phyloP scores from a whole-genome alignment of 2,113 vertebrate genomes.

The Rhagologus leucostigma region DNA sequence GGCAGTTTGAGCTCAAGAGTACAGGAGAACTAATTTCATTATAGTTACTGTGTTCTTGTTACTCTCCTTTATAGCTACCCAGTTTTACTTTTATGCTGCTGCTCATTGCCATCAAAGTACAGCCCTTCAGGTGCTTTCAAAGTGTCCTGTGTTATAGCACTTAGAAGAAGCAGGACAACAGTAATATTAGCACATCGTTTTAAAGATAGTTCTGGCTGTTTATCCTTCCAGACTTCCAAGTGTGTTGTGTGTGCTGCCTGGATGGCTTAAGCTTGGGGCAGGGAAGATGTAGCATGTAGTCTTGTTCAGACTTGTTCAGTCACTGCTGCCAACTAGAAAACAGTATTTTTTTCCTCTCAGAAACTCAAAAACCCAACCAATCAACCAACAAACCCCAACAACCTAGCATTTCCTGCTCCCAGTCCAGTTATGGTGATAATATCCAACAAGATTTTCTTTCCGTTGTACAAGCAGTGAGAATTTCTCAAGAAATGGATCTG shows the following conservation, averaged over 20 bases:
- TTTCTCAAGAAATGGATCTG: neutral
- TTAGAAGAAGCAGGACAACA: neutral
- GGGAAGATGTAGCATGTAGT: neutral
- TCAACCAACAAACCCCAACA: neutral
- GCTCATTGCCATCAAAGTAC: neutral
- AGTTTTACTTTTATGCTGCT: neutral
- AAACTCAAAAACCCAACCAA: neutral
- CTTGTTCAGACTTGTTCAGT: neutral
- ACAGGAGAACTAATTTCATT: neutral
- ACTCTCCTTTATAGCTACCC: neutral
- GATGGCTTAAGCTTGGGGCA: neutral
- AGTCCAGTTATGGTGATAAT: neutral
- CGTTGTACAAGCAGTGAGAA: neutral
- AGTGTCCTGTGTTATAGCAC: neutral
- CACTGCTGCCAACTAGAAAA: neutral
- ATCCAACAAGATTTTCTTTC: neutral
- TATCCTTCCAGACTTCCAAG: neutral
- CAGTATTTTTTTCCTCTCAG: neutral
- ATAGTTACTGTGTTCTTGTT: neutral
- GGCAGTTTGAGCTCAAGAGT: neutral
- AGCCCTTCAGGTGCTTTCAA: neutral
- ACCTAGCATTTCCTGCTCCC: neutral
- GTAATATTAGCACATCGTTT: neutral
- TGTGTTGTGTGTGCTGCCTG: neutral
- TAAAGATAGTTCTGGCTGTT: neutral